A percentile compares a stretch with the other conserved stretches of the same genome.
phyloP scores from a whole-genome alignment of 1,140 invertebrate species.

The Oryctes rhinoceros region DNA sequence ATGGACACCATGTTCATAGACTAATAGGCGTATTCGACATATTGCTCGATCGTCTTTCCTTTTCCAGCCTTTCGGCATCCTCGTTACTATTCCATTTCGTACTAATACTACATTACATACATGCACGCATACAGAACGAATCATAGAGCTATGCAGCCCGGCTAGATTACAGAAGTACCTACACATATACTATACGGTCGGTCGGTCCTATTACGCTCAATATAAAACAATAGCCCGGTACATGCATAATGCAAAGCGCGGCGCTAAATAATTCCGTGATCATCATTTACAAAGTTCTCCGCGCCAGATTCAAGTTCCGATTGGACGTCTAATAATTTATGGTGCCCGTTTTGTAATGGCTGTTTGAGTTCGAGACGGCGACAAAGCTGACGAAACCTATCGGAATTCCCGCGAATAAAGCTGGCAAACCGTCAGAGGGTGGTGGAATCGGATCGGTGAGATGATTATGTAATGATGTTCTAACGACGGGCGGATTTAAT shows the following conservation, averaged over 20 bases:
- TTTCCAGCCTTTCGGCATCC: not conserved
- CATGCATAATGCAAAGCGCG: conserved; percentile 35
- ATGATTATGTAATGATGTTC: no score
- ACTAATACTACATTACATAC: not conserved
- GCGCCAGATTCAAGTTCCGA: conserved; percentile 27
- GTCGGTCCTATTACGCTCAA: not conserved
- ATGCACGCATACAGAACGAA: not conserved
- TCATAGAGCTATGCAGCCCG: not conserved
- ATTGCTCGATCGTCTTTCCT: not conserved
- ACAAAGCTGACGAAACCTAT: not conserved
- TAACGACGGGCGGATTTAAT: not conserved
- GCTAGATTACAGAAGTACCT: not conserved
- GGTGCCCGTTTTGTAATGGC: conserved; percentile 30
- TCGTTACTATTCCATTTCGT: not conserved
- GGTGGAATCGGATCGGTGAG: no score
- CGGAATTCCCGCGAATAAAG: not conserved
- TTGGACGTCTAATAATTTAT: conserved; percentile 34
- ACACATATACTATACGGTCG: not conserved
- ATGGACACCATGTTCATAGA: not conserved
- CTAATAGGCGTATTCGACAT: not conserved
- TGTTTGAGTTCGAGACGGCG: conserved; percentile 26
- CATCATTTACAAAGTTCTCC: conserved; percentile 35
- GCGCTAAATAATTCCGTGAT: conserved; percentile 34
- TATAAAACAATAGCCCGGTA: conserved; percentile 34
- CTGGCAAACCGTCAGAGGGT: no score